These are phyloP conservation scores for Parasteatoda lunata DNA, from an alignment of 2,888 invertebrate species.

Conservation along the genomic window DNA sequence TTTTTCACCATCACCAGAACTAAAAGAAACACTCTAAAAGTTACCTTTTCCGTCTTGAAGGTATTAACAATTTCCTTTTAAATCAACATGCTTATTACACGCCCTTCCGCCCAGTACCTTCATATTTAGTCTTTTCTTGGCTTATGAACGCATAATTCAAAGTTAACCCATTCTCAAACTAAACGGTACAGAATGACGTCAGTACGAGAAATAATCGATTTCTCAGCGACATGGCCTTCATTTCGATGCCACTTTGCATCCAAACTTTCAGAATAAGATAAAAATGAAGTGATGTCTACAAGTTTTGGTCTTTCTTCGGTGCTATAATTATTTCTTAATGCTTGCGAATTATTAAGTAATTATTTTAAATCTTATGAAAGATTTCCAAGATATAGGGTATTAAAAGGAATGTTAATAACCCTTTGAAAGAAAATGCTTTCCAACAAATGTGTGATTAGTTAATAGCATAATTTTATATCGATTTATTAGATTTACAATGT, in stretches of 20 bases:
- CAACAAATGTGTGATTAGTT: too few species aligned
- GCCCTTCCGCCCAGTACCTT: background rate
- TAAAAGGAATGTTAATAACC: too few species aligned
- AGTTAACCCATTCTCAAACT: slow-evolving; percentile 21
- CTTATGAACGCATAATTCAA: slow-evolving; percentile 4
- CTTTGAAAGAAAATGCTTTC: too few species aligned
- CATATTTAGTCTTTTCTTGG: background rate
- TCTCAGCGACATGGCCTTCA: slow-evolving; percentile 16
- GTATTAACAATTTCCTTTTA: background rate
- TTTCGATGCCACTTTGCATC: slow-evolving; percentile 21
- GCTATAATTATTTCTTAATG: background rate
- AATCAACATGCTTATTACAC: slow-evolving; percentile 1
- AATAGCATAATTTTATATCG: too few species aligned
- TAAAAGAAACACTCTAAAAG: background rate
- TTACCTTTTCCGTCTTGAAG: slow-evolving; percentile 2
- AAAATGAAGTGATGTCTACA: slow-evolving; percentile 18
- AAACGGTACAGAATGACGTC: slow-evolving; percentile 29
- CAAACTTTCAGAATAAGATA: background rate
- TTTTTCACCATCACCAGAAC: background rate
- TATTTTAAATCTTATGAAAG: too few species aligned
- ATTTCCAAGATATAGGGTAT: too few species aligned
- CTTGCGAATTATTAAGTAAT: too few species aligned
- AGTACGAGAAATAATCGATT: slow-evolving; percentile 31
- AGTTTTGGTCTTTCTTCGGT: background rate
- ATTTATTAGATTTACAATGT: too few species aligned